Evolutionary conservation across 1,140 invertebrate species (phyloP), one percentile per base, ranked within the genome.

Genomic region (Tyrophagus putrescentiae): DNA sequence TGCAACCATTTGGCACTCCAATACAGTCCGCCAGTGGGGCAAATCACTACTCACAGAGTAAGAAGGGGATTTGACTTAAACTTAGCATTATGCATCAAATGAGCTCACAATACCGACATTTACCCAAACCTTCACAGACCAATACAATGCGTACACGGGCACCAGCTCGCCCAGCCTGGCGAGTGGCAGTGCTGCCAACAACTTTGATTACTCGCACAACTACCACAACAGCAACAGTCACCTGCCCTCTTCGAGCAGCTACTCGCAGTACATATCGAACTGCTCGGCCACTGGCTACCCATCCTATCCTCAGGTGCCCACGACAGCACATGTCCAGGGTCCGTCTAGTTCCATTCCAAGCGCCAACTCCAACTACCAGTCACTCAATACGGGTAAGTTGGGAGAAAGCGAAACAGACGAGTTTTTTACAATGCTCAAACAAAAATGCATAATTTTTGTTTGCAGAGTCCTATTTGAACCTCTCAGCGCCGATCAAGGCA

Each of bases 31-130:
- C 25, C 41, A 42, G 25, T 42, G 41, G 41, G 25, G 39, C 52
- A 1, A 54, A 54, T 54, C 52, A 31, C n/a, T 54, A 54, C 39
- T 31, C 52, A 33, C 52, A 54, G 21, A 54, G 52, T 54, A 54
- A 18, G 52, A 18, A n/a, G 21, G 5, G 6, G 5, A 5, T 48
- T 48, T 7, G 18, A n/a, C n/a, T 48, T 9, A 7, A 7, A 7
- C 6, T 27, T 48, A 48, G n/a, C n/a, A 48, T 7, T 48, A 21
- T 23, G 6, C 44, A 53, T 25, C 23, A 29, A 53, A 9, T 53
- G 18, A 53, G 16, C 23, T 16, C 7, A 11, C 50, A 53, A n/a
- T n/a, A n/a, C n/a, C n/a, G 21, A n/a, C 5, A 45, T 6, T 45
- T n/a, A n/a, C n/a, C 5, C n/a, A n/a, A 45, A 45, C 13, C 27